Evolutionary conservation across 2,888 invertebrate genomes (phyloP), one percentile per base, ranked within the genome.

Genomic region (Agrotis clavis): DNA sequence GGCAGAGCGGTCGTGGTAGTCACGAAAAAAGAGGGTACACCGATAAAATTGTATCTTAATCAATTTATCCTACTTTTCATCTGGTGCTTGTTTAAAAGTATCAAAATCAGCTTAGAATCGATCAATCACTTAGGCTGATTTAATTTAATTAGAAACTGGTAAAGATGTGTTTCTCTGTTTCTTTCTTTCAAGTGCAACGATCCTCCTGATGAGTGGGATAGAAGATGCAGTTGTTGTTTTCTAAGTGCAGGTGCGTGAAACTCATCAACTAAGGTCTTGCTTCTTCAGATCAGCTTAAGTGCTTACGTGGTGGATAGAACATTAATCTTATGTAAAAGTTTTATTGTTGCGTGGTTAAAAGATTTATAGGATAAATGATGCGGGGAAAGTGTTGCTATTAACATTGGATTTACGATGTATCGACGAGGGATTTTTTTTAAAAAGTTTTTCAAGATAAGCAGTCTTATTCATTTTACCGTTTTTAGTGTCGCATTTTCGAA

Each of bases 111-210:
- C 50, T 74, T 57, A 53, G n/a, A 48, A 25, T 35, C 64, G 56
- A 76, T 77, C 69, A 61, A 69, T 81, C 64, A 50, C 21, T 41
- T 56, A n/a, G n/a, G 30, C 21, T 51, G 66, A 63, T 77, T 66
- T n/a, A 68, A 66, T 62, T 64, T 77, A 67, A 71, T 78, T 82
- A 65, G 57, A 67, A 77, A 35, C 67, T 65, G 64, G 14, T 60
- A 67, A 30, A 61, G 18, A 30, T 47, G 6, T 30, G 2, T 41
- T 35, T 57, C 16, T 61, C 72, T n/a, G n/a, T n/a, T n/a, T 64
- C 56, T 67, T 57, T 82, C 25, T 14, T 0, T n/a, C 25, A 19
- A 3, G 2, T 45, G 18, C 4, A 16, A 41, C 41, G 11, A 41
- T 9, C 35, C 35, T 7, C 35, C 7, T 0, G 41, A 41, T 35